These are phyloP conservation scores for Anguilla obscura DNA, from an alignment of 2,797 vertebrate genomes.

Conservation along the genomic window DNA sequence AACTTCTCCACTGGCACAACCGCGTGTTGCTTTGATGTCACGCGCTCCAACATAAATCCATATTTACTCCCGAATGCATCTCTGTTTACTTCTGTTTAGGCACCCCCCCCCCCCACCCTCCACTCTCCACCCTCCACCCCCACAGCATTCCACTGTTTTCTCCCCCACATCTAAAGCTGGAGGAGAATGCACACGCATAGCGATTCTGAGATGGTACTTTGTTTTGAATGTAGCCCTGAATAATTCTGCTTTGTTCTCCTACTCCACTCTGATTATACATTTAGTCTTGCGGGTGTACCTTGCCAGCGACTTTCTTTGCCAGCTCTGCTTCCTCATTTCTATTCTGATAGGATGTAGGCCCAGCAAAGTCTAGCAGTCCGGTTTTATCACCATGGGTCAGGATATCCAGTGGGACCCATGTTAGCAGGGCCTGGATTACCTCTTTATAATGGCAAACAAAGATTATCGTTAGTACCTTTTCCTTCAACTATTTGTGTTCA, in stretches of 20 bases:
- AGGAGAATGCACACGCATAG: slow-evolving; percentile 28
- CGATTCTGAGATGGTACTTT: not conserved
- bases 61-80: slow-evolving; percentile 68
- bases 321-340: slow-evolving; percentile 23
- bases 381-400: slow-evolving; percentile 57
- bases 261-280: not conserved
- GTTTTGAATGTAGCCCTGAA: not conserved
- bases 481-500: slow-evolving; percentile 45
- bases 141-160: too few species aligned
- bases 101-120: slow-evolving; percentile 46
- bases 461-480: slow-evolving; percentile 41
- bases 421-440: slow-evolving; percentile 59
- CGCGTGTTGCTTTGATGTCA: slow-evolving; percentile 68
- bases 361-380: slow-evolving; percentile 50
- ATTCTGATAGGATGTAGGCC: slow-evolving; percentile 28
- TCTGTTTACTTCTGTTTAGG: slow-evolving; percentile 67
- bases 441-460: slow-evolving; percentile 61
- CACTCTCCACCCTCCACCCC: slow-evolving; percentile 47
- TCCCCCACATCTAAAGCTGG: slow-evolving; percentile 22
- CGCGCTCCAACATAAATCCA: slow-evolving; percentile 67
- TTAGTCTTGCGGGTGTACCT: slow-evolving; percentile 33
- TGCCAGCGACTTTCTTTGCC: slow-evolving; percentile 54
- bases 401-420: slow-evolving; percentile 56
- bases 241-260: not conserved
- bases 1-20: slow-evolving; percentile 72